These are phyloP conservation scores for Brachionus plicatilis DNA, from an alignment of 1,140 invertebrate genomes.

Conservation along the genomic window DNA sequence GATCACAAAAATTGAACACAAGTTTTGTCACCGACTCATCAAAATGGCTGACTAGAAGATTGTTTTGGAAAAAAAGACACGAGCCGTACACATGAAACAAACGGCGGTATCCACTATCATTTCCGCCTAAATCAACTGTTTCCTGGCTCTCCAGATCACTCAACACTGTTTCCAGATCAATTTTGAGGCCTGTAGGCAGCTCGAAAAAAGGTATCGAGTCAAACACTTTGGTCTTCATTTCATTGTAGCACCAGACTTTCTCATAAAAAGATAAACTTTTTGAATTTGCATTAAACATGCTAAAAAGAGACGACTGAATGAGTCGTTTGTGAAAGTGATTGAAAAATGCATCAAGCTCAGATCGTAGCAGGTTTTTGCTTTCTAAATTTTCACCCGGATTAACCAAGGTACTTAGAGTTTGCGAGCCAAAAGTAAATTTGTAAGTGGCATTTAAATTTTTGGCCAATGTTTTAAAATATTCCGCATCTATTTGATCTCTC, in stretches of 20 bases:
- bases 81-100: background rate
- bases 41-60: background rate
- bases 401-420: background rate
- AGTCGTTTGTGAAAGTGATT: background rate
- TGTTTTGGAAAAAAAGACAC: background rate
- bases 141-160: constrained; percentile 11
- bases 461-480: background rate
- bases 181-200: background rate
- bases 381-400: background rate
- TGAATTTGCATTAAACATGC: background rate
- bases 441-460: constrained; percentile 20
- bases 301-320: background rate
- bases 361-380: background rate
- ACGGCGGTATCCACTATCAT: background rate
- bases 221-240: background rate
- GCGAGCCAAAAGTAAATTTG: background rate
- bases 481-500: background rate
- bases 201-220: constrained; percentile 12
- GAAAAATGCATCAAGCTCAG: background rate
- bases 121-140: background rate
- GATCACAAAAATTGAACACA: constrained; percentile 3
- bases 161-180: background rate
- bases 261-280: background rate
- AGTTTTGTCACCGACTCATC: background rate
- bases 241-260: background rate